phyloP scores from a whole-genome alignment of 2,888 invertebrate genomes.

The Cataglyphis cursor region DNA sequence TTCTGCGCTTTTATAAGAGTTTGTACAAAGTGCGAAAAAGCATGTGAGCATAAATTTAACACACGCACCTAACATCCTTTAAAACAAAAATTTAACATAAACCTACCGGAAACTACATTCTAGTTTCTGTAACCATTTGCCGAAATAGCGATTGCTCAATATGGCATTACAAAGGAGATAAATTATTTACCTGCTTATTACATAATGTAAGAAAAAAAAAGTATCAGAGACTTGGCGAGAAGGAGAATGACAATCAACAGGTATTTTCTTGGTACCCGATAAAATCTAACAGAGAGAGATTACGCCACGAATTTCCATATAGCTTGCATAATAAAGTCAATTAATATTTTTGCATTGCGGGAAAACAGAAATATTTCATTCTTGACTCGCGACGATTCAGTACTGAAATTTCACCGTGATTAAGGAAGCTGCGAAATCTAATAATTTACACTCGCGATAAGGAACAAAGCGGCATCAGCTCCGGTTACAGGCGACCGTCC shows the following conservation, averaged over 20 bases:
- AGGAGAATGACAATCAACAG: not conserved
- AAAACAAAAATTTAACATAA: slow-evolving; percentile 11
- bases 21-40: not conserved
- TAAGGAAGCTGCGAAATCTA: slow-evolving; percentile 30
- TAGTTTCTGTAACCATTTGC: not conserved
- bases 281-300: slow-evolving; percentile 11
- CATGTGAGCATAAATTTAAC: not conserved
- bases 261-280: slow-evolving; percentile 12
- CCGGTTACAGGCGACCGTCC: not conserved
- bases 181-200: not conserved
- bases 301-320: not conserved
- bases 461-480: slow-evolving; percentile 6
- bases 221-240: not conserved
- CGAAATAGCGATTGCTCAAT: slow-evolving; percentile 8
- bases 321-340: slow-evolving; percentile 16
- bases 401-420: slow-evolving; percentile 25
- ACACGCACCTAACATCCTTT: not conserved
- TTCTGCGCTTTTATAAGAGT: not conserved
- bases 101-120: not conserved
- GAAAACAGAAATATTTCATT: slow-evolving; percentile 16
- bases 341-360: not conserved
- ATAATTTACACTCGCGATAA: slow-evolving; percentile 32
- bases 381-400: slow-evolving; percentile 4
- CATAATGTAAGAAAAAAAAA: not conserved
- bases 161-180: not conserved